Evolutionary conservation across 1,140 invertebrate species (phyloP).

Genomic region (Diuraphis noxia): DNA sequence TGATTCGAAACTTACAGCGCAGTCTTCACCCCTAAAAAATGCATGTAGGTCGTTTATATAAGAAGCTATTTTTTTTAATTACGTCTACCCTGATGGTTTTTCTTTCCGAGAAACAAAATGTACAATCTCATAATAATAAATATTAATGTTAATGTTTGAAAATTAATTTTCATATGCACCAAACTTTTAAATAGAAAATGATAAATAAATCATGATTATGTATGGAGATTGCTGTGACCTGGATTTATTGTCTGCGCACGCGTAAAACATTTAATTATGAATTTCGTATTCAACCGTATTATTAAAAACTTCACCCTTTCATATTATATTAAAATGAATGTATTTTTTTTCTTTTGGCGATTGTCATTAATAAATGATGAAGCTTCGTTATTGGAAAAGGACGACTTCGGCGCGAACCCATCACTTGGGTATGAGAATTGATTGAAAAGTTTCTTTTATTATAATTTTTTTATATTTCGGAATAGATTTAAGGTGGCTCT

Average conservation of each 20-base stretch:
- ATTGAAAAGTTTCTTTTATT: not conserved
- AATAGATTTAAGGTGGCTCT: not conserved
- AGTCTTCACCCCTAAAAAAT: not conserved
- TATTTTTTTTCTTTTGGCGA: not conserved
- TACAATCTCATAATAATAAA: constrained; percentile 11
- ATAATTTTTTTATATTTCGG: not conserved
- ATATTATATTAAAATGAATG: constrained; percentile 30
- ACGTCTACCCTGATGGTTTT: not conserved
- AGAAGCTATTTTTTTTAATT: constrained; percentile 14
- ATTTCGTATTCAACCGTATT: not conserved
- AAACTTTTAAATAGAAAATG: constrained; percentile 37
- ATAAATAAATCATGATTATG: constrained; percentile 29
- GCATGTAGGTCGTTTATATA: not conserved
- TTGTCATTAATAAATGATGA: constrained; percentile 16
- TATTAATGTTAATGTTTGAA: constrained; percentile 14
- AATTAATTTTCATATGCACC: constrained; percentile 8
- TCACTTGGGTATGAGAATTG: not conserved
- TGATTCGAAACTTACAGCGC: not conserved
- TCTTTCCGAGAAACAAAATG: not conserved
- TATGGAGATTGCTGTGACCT: constrained; percentile 22
- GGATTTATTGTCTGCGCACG: not conserved
- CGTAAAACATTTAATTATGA: constrained; percentile 26
- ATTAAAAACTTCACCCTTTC: constrained; percentile 9
- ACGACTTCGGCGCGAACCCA: not conserved
- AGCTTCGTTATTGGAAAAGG: not conserved